These are phyloP conservation scores for Anguilla japonica DNA, from an alignment of 2,113 vertebrate species.

Conservation along the genomic window DNA sequence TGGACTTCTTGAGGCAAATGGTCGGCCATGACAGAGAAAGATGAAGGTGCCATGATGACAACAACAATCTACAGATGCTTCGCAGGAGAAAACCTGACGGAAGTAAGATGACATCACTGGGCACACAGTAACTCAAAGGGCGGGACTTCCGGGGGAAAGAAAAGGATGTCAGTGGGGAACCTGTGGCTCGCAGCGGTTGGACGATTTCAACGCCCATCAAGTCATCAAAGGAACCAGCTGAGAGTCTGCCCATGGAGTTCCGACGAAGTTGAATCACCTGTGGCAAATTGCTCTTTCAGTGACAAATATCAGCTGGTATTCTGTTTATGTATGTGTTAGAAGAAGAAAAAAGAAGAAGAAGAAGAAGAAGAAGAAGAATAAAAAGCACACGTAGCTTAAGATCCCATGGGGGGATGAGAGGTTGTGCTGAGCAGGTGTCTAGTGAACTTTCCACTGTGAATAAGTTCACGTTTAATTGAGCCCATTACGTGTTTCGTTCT, in stretches of 20 bases:
- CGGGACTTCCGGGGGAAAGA: not conserved
- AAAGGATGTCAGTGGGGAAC: not conserved
- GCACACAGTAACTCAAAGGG: not conserved
- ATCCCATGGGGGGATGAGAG: too few relatives aligned
- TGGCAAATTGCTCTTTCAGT: not conserved
- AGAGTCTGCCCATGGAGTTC: not conserved
- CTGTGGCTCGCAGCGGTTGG: too few relatives aligned
- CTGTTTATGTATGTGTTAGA: too few relatives aligned
- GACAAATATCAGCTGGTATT: not conserved
- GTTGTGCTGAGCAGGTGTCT: too few relatives aligned
- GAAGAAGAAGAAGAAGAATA: too few relatives aligned
- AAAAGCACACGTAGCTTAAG: too few relatives aligned
- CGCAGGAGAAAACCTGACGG: not conserved
- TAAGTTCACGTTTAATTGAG: too few relatives aligned
- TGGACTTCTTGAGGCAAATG: not conserved
- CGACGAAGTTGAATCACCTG: not conserved
- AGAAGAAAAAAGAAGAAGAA: too few relatives aligned
- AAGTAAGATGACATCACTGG: not conserved
- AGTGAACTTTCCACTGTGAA: too few relatives aligned
- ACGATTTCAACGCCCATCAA: not conserved
- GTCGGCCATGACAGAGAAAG: not conserved
- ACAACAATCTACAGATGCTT: not conserved
- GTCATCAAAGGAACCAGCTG: not conserved
- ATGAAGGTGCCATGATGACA: not conserved
- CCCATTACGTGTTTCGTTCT: not conserved